Evolutionary conservation across 2,113 vertebrate genomes (phyloP).

Genomic region (Vulpes ferrilata): DNA sequence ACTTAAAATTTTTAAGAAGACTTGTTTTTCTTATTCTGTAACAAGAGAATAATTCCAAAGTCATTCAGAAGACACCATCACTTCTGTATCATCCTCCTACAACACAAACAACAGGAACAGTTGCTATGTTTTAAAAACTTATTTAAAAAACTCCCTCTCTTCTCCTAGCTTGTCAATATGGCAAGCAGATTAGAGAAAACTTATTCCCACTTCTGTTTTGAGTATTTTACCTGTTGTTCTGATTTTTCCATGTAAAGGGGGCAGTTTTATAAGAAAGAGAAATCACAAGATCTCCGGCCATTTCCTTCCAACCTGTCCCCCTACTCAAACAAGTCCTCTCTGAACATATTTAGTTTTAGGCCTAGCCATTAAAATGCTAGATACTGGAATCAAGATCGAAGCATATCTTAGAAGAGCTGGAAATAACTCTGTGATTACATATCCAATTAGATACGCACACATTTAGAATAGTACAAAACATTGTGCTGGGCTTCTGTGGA

Average conservation of each 20-base stretch:
- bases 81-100: background rate
- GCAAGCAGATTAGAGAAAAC: background rate
- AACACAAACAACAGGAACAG: background rate
- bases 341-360: background rate
- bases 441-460: background rate
- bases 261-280: background rate
- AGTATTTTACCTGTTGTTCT: background rate
- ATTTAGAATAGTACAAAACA: background rate
- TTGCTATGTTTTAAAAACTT: background rate
- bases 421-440: background rate
- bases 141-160: background rate
- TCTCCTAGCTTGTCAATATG: background rate
- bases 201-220: background rate
- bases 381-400: background rate
- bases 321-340: background rate
- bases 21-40: background rate
- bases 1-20: background rate
- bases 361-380: background rate
- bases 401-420: background rate
- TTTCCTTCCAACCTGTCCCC: background rate
- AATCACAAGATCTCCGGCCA: background rate
- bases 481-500: background rate
- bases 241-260: background rate
- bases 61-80: background rate
- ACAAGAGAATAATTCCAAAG: background rate